Evolutionary conservation across 2,113 vertebrate genomes (phyloP), one percentile per base, ranked within the genome.

Genomic region (Aramus guarauna): DNA sequence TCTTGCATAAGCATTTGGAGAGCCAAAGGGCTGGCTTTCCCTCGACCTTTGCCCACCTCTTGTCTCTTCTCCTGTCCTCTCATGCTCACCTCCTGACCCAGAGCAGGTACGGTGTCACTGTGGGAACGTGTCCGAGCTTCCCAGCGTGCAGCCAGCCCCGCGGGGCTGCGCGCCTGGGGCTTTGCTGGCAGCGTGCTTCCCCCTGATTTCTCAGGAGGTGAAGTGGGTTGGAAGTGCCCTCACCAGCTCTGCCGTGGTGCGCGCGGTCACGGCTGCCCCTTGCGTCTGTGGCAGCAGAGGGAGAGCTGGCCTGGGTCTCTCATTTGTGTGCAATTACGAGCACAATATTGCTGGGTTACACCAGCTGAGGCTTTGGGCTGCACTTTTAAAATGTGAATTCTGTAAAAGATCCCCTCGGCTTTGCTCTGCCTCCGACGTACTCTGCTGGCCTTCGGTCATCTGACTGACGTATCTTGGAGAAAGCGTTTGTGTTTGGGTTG

Each of bases 111-210:
- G 27, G 32, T 11, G 27, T 23, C 2, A 2, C 50, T 66, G 79
- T 21, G 43, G 68, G 55, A 47, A 62, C 12, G 15, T 12, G 39
- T 9, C n/a, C 1, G 8, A 37, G 56, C 79, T 24, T 20, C 37
- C 37, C 8, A 1, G 20, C 19, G 52, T 2, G 2, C 0, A 3
- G 50, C 21, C 43, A 66, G 29, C n/a, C 16, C 79, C 0, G 4
- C 39, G 1, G 27, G 45, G 30, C 15, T 41, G 50, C 43, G 7
- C 0, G 1, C 26, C 20, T 3, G 56, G 37, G n/a, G 14, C 56
- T 55, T 48, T 64, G 52, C 34, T 55, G 69, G 79, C 62, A 80
- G 16, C 45, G 13, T 3, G 6, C 20, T 27, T 66, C 19, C 52
- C 27, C 52, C 74, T 50, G 4, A 12, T 50, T n/a, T 50, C 39